Conservation (phyloP, 23 tunicate species). For the Clavelina lepadiformis region DNA sequence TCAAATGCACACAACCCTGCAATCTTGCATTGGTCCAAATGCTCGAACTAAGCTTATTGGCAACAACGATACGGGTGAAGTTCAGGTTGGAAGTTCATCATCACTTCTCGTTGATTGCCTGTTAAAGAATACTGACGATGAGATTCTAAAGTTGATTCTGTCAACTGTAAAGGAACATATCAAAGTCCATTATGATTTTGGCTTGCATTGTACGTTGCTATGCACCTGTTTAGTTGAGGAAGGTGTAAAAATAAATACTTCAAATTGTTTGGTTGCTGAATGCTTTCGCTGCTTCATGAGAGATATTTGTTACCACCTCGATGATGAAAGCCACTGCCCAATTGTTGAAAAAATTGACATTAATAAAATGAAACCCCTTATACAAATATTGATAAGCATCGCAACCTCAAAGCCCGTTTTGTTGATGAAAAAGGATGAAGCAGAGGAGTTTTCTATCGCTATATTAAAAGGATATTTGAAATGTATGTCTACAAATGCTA, state of each 20-base stretch:
- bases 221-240: conserved; percentile 7
- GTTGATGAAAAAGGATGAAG: not conserved
- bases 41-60: conserved; percentile 7
- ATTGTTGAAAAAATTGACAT: conserved; percentile 18
- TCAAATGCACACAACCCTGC: too few relatives aligned
- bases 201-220: conserved; percentile 15
- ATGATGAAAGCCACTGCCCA: not conserved
- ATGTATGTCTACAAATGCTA: not conserved
- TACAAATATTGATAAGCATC: not conserved
- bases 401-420: conserved; percentile 21
- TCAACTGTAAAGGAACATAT: conserved; percentile 10
- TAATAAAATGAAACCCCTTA: conserved; percentile 3
- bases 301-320: not conserved
- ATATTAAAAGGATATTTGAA: conserved; percentile 5
- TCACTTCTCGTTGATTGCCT: not conserved
- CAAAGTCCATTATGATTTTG: conserved; percentile 30
- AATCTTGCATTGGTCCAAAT: conserved; percentile 10
- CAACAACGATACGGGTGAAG: conserved; percentile 1
- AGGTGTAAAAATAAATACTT: not conserved
- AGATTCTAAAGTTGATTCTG: conserved; percentile 13
- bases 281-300: not conserved
- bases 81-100: conserved; percentile 21
- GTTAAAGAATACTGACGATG: not conserved
- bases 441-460: not conserved
- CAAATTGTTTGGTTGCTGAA: conserved; percentile 12